These are phyloP conservation scores for Noctua fimbriata DNA, from an alignment of 2,888 invertebrate genomes.

Conservation along the genomic window DNA sequence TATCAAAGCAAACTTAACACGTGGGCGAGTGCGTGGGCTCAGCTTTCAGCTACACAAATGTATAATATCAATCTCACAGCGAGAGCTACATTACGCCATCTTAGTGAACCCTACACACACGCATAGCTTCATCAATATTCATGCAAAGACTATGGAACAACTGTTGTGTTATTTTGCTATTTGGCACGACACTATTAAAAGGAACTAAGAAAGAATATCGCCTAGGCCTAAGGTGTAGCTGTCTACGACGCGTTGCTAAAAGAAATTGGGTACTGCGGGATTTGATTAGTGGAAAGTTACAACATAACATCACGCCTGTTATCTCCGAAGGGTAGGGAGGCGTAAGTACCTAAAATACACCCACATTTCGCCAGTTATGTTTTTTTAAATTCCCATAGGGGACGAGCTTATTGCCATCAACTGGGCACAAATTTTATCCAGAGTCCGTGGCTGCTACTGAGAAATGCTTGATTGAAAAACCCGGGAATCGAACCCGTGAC, in stretches of 20 bases:
- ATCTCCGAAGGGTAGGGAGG: too few relatives aligned
- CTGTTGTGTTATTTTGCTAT: conserved; percentile 16
- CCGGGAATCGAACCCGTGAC: too few relatives aligned
- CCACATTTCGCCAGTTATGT: too few relatives aligned
- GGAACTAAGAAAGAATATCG: background rate
- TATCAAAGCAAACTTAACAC: conserved; percentile 11
- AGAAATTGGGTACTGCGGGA: too few relatives aligned
- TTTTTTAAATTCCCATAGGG: too few relatives aligned
- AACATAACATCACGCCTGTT: too few relatives aligned
- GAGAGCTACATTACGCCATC: conserved; percentile 14
- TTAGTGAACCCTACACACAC: conserved; percentile 21
- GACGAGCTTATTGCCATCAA: too few relatives aligned
- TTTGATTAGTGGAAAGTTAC: too few relatives aligned
- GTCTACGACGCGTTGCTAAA: background rate
- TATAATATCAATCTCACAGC: conserved; percentile 14
- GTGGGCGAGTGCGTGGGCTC: background rate
- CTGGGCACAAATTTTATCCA: too few relatives aligned
- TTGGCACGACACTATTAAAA: background rate
- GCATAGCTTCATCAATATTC: conserved; percentile 44
- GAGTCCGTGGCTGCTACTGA: too few relatives aligned
- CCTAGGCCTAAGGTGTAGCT: background rate
- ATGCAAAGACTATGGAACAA: conserved; percentile 20
- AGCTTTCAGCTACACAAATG: background rate
- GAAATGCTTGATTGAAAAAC: too few relatives aligned
- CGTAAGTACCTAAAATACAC: too few relatives aligned